Percentiles rank a stretch among this genome's conserved stretches.
phyloP scores from a whole-genome alignment of 2,113 vertebrate genomes.

The Eira barbara region DNA sequence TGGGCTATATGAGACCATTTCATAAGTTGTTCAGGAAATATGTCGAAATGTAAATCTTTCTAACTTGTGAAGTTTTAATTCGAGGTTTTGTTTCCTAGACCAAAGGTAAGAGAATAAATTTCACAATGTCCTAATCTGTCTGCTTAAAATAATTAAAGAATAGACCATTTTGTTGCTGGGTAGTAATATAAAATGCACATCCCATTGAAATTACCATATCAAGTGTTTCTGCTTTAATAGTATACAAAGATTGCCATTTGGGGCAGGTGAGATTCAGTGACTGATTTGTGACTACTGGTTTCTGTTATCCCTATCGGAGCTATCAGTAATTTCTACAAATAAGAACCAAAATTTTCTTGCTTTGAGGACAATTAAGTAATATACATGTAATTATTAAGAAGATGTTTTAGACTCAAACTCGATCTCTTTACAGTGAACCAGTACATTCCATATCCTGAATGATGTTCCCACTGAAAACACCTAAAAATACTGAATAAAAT shows the following conservation, averaged over 20 bases:
- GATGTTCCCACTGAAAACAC: not conserved
- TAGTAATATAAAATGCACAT: not conserved
- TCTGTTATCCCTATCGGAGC: not conserved
- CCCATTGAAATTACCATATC: not conserved
- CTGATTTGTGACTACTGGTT: not conserved
- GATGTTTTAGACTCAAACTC: not conserved
- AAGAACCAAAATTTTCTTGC: not conserved
- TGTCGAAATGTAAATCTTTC: not conserved
- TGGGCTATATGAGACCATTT: not conserved
- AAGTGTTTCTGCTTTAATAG: not conserved
- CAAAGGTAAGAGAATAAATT: not conserved
- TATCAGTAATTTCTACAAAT: not conserved
- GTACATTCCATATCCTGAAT: not conserved
- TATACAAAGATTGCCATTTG: not conserved
- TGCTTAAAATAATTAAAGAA: constrained; percentile 14
- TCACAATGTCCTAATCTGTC: not conserved
- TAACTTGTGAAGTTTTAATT: not conserved
- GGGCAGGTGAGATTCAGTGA: not conserved
- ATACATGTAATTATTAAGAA: not conserved
- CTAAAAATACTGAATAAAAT: not conserved
- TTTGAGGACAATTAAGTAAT: not conserved
- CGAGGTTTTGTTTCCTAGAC: not conserved
- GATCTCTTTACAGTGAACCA: not conserved
- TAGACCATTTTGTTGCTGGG: not conserved
- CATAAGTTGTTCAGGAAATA: not conserved